Evolutionary conservation across 2,113 vertebrate genomes (phyloP).

Genomic region (Panurus biarmicus): DNA sequence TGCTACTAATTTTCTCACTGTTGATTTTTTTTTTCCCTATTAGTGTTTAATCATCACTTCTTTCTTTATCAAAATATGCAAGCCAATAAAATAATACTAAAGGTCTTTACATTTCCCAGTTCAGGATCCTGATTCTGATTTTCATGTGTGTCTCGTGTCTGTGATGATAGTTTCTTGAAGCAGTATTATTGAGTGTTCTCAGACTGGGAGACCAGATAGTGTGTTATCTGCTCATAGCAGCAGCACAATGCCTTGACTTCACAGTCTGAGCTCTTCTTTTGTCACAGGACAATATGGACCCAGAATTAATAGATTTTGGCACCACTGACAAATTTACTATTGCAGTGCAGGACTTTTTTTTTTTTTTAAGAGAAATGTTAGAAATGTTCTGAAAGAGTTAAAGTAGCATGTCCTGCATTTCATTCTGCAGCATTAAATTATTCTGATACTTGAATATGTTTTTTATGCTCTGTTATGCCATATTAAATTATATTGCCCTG

Average conservation of each 20-base stretch:
- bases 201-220: not conserved
- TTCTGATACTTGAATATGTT: not conserved
- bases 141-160: not conserved
- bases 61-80: not conserved
- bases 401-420: not conserved
- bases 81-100: not conserved
- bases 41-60: not conserved
- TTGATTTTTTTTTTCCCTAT: not conserved
- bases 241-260: not conserved
- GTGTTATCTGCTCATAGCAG: not conserved
- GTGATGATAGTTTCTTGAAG: not conserved
- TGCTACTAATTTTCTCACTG: not conserved
- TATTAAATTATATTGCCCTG: not conserved
- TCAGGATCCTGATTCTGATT: not conserved
- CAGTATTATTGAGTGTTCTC: not conserved
- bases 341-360: not conserved
- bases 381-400: not conserved
- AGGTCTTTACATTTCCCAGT: not conserved
- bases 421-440: not conserved
- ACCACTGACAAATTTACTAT: not conserved
- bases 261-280: not conserved
- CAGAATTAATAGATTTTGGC: not conserved
- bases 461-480: not conserved
- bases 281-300: not conserved
- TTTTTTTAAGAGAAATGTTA: too few relatives aligned